Evolutionary conservation across 2,113 vertebrate genomes (phyloP), one percentile per base, ranked within the genome.

Genomic region (Taxidea taxus): DNA sequence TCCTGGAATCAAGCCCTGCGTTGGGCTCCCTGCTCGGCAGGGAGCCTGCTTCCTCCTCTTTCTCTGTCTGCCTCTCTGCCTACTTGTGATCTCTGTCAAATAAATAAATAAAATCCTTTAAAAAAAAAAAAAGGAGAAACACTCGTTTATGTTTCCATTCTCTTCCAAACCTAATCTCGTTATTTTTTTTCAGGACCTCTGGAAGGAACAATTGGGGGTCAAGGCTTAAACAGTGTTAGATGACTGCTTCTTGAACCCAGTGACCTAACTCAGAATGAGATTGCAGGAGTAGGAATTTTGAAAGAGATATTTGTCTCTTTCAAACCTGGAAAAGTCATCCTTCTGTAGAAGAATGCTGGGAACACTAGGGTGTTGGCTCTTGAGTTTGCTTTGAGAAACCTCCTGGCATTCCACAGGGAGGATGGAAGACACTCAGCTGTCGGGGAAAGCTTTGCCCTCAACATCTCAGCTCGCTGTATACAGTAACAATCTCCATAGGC

Each of bases 141-240:
- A 87, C 51, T 83, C 90, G 97, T 98, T 97, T 97, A 95, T 54
- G 47, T 97, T 98, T 98, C 64, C 85, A 51, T 95, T 96, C 62
- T 60, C 68, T 96, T 98, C 93, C 91, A 89, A 94, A 96, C 10
- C 92, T 97, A 97, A 98, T 95, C 91, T 94, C 20, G 13, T 94
- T 70, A n/a, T 12, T 51, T 70, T 89, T 74, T 89, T 95, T 72
- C 56, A 44, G 97, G 92, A 92, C 75, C 37, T 70, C 84, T 54
- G 29, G 12, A 94, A 98, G 85, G 14, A 89, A 91, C 23, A 93
- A 54, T 85, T 85, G 92, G 70, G 94, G 94, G 89, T 97, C 93
- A 78, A 49, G 70, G 84, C 95, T 97, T 94, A 80, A 97, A 75
- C 56, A 96, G 91, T 96, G 74, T 4, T 9, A 13, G n/a, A 93